Evolutionary conservation across 2,888 invertebrate genomes (phyloP).

Genomic region (Hyposoter didymator): DNA sequence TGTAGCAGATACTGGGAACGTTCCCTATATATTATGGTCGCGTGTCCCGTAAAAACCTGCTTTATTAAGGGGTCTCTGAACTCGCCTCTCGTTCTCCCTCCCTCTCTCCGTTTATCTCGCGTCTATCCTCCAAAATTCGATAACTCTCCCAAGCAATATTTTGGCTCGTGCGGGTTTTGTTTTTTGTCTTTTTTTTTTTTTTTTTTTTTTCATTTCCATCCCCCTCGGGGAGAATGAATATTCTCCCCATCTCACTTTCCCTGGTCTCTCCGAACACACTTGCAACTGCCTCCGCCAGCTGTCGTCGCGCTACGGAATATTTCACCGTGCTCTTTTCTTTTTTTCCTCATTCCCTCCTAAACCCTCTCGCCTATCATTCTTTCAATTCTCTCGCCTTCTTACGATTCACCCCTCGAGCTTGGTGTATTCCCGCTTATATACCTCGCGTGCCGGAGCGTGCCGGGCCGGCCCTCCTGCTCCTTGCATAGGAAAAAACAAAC

Average conservation of each 20-base stretch:
- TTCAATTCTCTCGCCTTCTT: slow-evolving; percentile 47
- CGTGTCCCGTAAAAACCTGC: slow-evolving; percentile 58
- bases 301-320: slow-evolving; percentile 65
- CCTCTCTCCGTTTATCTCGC: not conserved
- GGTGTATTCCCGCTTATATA: slow-evolving; percentile 30
- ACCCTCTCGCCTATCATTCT: slow-evolving; percentile 27
- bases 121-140: slow-evolving; percentile 37
- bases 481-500: slow-evolving; percentile 8
- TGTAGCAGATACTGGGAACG: slow-evolving; percentile 4
- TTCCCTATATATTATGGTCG: slow-evolving; percentile 42
- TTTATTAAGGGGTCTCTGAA: slow-evolving; percentile 37
- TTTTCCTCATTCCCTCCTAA: slow-evolving; percentile 12
- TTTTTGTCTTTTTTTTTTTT: slow-evolving; percentile 5
- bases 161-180: slow-evolving; percentile 26
- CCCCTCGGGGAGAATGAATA: not conserved
- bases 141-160: slow-evolving; percentile 43
- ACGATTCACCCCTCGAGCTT: slow-evolving; percentile 35
- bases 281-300: slow-evolving; percentile 71
- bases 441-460: slow-evolving; percentile 51
- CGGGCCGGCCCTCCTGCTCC: not conserved
- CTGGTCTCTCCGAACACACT: slow-evolving; percentile 37
- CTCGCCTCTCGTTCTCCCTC: not conserved
- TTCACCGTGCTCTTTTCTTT: slow-evolving; percentile 62
- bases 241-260: not conserved
- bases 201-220: not conserved